Conservation (phyloP, 1,140 invertebrate species). For the Camponotus vicinus region DNA sequence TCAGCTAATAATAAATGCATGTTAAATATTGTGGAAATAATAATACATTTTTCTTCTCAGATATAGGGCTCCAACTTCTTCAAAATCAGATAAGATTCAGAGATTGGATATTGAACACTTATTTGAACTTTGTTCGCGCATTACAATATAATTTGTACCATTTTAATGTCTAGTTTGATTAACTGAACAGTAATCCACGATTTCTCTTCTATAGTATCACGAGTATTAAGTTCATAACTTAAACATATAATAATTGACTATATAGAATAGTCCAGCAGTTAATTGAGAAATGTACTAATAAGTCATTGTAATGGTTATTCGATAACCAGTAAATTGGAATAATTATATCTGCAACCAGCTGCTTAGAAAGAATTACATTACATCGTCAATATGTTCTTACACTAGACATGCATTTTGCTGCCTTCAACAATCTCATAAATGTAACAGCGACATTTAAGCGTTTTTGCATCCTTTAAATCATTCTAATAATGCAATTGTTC, state of each 20-base stretch:
- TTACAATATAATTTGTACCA: slow-evolving; percentile 72
- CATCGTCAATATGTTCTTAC: slow-evolving; percentile 69
- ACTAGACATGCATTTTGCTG: slow-evolving; percentile 68
- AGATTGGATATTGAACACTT: slow-evolving; percentile 65
- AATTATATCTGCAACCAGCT: slow-evolving; percentile 63
- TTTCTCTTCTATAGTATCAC: slow-evolving; percentile 30
- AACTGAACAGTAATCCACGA: slow-evolving; percentile 39
- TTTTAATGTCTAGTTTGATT: slow-evolving; percentile 65
- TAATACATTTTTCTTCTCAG: slow-evolving; percentile 1
- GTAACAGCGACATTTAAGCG: slow-evolving; percentile 64
- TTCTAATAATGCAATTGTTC: slow-evolving; percentile 37
- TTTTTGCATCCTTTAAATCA: slow-evolving; percentile 37
- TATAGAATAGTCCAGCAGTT: slow-evolving; percentile 14
- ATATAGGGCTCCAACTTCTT: slow-evolving; percentile 23
- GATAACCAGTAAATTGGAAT: slow-evolving; percentile 35
- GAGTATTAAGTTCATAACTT: slow-evolving; percentile 36
- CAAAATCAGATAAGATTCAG: slow-evolving; percentile 23
- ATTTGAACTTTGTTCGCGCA: slow-evolving; percentile 68
- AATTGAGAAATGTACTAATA: slow-evolving; percentile 48
- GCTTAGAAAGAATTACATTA: slow-evolving; percentile 69
- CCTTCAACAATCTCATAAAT: slow-evolving; percentile 75
- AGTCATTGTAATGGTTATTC: slow-evolving; percentile 34
- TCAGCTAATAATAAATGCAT: slow-evolving; percentile 21
- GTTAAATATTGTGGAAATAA: slow-evolving; percentile 24
- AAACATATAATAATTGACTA: slow-evolving; percentile 37